phyloP scores from a whole-genome alignment of 1,140 invertebrate genomes.

The Trachymyrmex septentrionalis region DNA sequence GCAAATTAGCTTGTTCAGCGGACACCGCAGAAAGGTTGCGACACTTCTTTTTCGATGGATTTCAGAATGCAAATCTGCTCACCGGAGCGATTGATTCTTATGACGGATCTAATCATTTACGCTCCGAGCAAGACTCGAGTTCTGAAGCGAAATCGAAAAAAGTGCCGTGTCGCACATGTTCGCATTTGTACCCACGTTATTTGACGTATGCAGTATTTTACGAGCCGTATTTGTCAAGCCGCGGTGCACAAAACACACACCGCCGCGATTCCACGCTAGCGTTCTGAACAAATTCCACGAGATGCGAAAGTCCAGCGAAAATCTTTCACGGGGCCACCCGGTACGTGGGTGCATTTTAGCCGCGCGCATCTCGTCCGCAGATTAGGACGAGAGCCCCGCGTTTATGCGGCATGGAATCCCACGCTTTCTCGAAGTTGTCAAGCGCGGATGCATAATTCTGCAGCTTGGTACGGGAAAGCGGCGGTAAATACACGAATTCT shows the following conservation, averaged over 20 bases:
- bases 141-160: too few relatives aligned
- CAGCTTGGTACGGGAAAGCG: slow-evolving; percentile 46
- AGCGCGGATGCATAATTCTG: slow-evolving; percentile 59
- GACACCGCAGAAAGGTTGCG: too few relatives aligned
- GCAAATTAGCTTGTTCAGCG: too few relatives aligned
- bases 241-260: not conserved
- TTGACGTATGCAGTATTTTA: not conserved
- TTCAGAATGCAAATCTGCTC: too few relatives aligned
- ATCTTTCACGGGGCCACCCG: slow-evolving; percentile 19
- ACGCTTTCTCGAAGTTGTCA: slow-evolving; percentile 62
- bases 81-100: too few relatives aligned
- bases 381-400: slow-evolving; percentile 44
- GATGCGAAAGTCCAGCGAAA: not conserved
- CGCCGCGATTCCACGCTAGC: not conserved
- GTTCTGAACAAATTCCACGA: not conserved
- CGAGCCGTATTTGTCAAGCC: not conserved
- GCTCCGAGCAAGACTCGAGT: too few relatives aligned
- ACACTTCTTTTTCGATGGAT: too few relatives aligned
- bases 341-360: slow-evolving; percentile 19
- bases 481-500: slow-evolving; percentile 57
- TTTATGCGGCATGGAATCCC: slow-evolving; percentile 54
- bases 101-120: too few relatives aligned
- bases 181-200: not conserved
- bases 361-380: slow-evolving; percentile 30
- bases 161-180: too few relatives aligned